Percentiles rank a stretch among this genome's conserved stretches.
Evolutionary conservation across 2,888 invertebrate species (phyloP).

Genomic region (Carterocephalus palaemon): DNA sequence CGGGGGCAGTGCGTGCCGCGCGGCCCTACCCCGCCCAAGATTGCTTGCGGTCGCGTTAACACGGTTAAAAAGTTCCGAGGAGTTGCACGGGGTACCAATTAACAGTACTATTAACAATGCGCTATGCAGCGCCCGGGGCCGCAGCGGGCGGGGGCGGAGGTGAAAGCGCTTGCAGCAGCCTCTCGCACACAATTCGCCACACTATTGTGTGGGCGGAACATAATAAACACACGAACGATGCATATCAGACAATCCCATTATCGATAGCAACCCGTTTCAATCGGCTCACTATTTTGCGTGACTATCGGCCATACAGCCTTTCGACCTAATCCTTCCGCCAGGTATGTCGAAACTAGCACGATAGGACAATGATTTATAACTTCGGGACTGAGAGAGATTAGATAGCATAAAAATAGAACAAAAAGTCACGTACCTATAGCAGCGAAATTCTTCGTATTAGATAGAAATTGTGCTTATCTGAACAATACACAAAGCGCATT

Average conservation of each 20-base stretch:
- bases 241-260: constrained; percentile 28
- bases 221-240: constrained; percentile 35
- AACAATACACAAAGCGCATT: too few relatives aligned
- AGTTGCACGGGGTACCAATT: constrained; percentile 11
- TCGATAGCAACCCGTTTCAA: constrained; percentile 29
- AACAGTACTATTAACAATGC: constrained; percentile 3
- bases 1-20: constrained; percentile 4
- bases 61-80: constrained; percentile 5
- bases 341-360: constrained; percentile 32
- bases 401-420: constrained; percentile 37
- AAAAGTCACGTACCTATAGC: constrained; percentile 7
- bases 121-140: too few relatives aligned
- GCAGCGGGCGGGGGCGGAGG: constrained; percentile 63
- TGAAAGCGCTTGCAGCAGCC: constrained; percentile 65
- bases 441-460: not conserved
- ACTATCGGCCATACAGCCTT: constrained; percentile 30
- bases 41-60: constrained; percentile 3
- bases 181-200: constrained; percentile 40
- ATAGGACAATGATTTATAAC: constrained; percentile 38
- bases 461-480: not conserved
- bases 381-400: constrained; percentile 39
- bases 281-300: constrained; percentile 23
- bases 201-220: constrained; percentile 46
- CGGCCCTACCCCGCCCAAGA: not conserved
- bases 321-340: constrained; percentile 25